These are phyloP conservation scores for Menidia menidia DNA, from an alignment of 2,797 vertebrate genomes.

Conservation along the genomic window DNA sequence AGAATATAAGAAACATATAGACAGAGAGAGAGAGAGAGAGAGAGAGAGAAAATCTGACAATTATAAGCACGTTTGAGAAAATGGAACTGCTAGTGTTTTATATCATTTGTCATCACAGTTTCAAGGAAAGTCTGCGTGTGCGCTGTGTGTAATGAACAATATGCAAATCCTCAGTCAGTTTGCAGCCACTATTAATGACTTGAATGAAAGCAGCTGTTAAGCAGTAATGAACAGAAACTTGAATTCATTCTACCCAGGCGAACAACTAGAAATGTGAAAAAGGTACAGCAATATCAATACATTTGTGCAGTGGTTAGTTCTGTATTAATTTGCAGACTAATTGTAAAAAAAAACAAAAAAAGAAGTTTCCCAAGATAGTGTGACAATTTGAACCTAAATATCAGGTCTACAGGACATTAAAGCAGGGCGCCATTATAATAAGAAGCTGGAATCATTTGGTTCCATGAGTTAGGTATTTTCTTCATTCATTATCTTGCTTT, in stretches of 20 bases:
- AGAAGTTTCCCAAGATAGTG: no score
- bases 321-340: not conserved
- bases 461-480: not conserved
- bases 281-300: not conserved
- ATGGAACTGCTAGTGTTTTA: slow-evolving; percentile 59
- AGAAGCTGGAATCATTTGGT: not conserved
- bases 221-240: slow-evolving; percentile 44
- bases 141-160: slow-evolving; percentile 57
- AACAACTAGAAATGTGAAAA: slow-evolving; percentile 18
- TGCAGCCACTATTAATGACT: slow-evolving; percentile 47
- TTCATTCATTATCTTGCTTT: not conserved
- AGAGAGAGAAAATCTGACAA: slow-evolving; percentile 37
- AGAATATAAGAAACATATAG: not conserved
- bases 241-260: slow-evolving; percentile 1
- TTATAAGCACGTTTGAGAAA: slow-evolving; percentile 47
- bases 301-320: not conserved
- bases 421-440: not conserved
- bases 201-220: slow-evolving; percentile 53
- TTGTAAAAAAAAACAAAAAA: not conserved
- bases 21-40: slow-evolving; percentile 13
- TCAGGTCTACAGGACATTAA: no score
- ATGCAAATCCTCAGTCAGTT: slow-evolving; percentile 52
- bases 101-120: slow-evolving; percentile 57
- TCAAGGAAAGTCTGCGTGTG: slow-evolving; percentile 55
- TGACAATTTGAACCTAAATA: no score